A percentile compares a stretch with the other conserved stretches of the same genome.
Conservation (phyloP, 2,888 invertebrate genomes). For the Entomobrya multifasciata region DNA sequence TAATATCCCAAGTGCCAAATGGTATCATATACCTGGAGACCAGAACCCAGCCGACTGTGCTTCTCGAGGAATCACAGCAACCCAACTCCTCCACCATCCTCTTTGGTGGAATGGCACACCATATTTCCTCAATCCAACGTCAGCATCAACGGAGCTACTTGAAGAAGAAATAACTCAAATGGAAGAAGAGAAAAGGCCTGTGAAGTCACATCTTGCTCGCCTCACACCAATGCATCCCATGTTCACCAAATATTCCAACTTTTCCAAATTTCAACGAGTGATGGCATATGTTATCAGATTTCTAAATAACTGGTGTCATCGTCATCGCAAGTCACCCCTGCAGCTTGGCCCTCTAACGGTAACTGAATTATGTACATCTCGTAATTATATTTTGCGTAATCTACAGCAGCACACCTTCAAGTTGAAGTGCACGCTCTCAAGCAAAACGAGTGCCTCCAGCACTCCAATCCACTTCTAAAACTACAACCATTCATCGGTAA, state of each 20-base stretch:
- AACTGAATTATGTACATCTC: background rate
- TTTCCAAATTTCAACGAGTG: background rate
- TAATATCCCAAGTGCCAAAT: constrained; percentile 63
- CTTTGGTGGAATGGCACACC: constrained; percentile 13
- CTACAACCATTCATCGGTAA: background rate
- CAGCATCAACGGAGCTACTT: too few relatives aligned
- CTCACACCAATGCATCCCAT: background rate
- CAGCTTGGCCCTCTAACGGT: background rate
- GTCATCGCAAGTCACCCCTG: too few relatives aligned
- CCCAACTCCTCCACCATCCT: background rate
- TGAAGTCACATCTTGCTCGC: background rate
- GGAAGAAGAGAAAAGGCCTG: background rate
- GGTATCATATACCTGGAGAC: constrained; percentile 78
- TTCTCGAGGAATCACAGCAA: constrained; percentile 40
- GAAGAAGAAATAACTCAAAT: background rate
- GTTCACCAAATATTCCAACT: background rate
- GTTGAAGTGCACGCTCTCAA: background rate
- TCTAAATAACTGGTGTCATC: too few relatives aligned
- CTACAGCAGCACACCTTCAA: background rate
- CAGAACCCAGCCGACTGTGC: constrained; percentile 78
- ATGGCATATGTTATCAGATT: background rate
- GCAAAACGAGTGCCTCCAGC: background rate
- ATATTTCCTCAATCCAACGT: too few relatives aligned
- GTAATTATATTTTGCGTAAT: background rate
- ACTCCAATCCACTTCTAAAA: background rate